Conservation (phyloP, 2,797 vertebrate species). For the Manis crassicaudata region DNA sequence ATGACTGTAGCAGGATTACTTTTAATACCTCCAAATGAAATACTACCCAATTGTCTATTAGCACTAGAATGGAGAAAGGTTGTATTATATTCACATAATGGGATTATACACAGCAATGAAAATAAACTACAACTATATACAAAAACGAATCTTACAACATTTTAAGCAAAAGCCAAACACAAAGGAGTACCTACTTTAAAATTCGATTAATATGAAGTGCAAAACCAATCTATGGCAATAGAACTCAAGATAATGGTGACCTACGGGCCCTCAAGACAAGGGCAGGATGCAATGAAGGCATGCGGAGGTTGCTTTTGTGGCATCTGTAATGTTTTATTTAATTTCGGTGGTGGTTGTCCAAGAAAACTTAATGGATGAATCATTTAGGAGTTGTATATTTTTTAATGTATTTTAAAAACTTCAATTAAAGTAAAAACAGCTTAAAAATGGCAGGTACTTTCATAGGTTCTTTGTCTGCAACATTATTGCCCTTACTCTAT, state of each 20-base stretch:
- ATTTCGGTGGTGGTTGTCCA: background rate
- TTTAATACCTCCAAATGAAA: conserved; percentile 6
- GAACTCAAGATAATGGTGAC: conserved; percentile 33
- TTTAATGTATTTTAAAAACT: background rate
- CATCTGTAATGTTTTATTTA: background rate
- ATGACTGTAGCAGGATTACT: background rate
- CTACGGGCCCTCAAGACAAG: background rate
- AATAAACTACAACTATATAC: background rate
- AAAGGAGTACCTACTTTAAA: background rate
- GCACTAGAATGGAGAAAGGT: background rate
- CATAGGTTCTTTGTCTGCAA: background rate
- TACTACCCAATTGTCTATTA: background rate
- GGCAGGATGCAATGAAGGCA: background rate
- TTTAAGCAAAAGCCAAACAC: background rate
- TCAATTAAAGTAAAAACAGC: conserved; percentile 16
- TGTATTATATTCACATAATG: background rate
- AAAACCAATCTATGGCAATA: background rate
- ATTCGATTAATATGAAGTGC: background rate
- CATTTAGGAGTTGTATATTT: background rate
- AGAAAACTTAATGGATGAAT: background rate
- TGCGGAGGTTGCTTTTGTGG: background rate
- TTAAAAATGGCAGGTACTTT: conserved; percentile 1
- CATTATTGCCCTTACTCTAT: background rate
- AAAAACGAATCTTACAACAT: background rate
- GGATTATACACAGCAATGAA: background rate